Conservation (phyloP, 2,888 invertebrate species). For the Branchinecta sandiegonensis region DNA sequence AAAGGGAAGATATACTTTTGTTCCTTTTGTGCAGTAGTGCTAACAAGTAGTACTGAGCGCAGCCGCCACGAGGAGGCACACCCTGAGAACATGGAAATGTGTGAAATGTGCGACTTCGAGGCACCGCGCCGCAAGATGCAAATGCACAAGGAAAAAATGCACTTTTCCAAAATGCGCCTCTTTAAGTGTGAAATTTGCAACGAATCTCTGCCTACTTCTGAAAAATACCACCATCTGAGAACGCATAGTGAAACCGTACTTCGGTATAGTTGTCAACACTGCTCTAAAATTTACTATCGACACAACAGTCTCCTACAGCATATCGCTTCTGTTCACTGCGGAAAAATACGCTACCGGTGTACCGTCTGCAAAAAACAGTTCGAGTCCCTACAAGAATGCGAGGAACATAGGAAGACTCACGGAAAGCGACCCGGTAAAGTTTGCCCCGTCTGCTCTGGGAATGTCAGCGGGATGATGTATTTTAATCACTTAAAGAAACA, state of each 20-base stretch:
- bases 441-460: neutral
- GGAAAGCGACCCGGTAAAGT: neutral
- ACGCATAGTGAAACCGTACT: neutral
- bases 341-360: neutral
- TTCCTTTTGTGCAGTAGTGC: neutral
- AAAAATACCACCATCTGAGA: neutral
- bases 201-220: neutral
- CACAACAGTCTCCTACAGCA: neutral
- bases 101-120: neutral
- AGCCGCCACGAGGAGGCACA: neutral
- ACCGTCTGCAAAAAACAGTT: neutral
- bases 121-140: neutral
- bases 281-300: neutral
- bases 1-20: neutral
- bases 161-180: neutral
- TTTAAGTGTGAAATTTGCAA: conserved; percentile 5
- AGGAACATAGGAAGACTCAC: neutral
- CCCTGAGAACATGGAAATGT: neutral
- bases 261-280: neutral
- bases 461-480: neutral
- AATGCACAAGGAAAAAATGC: neutral
- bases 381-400: neutral
- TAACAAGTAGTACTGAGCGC: neutral
- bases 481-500: neutral
- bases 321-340: neutral